Percentiles rank a stretch among this genome's conserved stretches.
Conservation (phyloP, 2,797 vertebrate genomes). For the Diceros bicornis region DNA sequence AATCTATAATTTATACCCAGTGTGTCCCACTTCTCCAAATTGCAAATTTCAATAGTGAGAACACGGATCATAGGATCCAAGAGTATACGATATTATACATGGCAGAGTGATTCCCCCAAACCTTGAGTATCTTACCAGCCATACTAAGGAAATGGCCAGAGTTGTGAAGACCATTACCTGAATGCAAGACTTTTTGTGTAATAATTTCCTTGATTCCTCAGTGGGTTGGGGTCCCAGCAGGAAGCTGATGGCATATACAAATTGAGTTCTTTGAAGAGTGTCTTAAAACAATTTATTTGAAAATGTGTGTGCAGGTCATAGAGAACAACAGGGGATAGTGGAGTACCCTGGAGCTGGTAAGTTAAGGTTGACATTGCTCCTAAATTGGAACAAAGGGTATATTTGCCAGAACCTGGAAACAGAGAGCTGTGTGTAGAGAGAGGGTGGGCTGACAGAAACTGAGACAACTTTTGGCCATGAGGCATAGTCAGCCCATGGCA, state of each 20-base stretch:
- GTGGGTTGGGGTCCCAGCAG: neutral
- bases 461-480: neutral
- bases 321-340: neutral
- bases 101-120: neutral
- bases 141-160: neutral
- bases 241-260: neutral
- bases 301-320: neutral
- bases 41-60: slow-evolving; percentile 14
- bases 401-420: neutral
- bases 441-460: neutral
- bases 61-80: neutral
- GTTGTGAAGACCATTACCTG: neutral
- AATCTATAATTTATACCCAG: neutral
- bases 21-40: neutral
- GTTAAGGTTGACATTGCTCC: neutral
- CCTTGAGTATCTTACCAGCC: neutral
- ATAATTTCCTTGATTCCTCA: neutral
- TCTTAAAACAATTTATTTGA: neutral
- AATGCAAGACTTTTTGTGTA: neutral
- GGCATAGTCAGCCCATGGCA: rapidly evolving
- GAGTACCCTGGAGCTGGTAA: neutral
- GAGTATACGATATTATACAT: neutral
- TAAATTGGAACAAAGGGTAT: neutral
- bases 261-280: neutral
- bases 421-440: neutral